Evolutionary conservation across 2,888 invertebrate genomes (phyloP).

Genomic region (Hirtodrosophila alboralis): DNA sequence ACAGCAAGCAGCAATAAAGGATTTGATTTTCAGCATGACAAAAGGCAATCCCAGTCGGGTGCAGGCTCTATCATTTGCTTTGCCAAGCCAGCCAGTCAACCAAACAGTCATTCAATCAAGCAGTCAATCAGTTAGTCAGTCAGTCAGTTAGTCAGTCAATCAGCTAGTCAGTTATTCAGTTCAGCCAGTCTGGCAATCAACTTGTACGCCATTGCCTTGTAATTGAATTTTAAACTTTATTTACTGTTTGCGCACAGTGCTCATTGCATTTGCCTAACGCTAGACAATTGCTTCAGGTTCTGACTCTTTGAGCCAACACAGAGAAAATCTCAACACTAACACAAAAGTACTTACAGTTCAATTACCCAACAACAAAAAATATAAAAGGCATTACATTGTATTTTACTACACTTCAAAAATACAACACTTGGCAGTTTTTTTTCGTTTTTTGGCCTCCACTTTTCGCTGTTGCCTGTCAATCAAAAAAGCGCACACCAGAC

Average conservation of each 20-base stretch:
- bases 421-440: slow-evolving; percentile 59
- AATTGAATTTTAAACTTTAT: slow-evolving; percentile 79
- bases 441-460: slow-evolving; percentile 42
- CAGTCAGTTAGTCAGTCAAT: slow-evolving; percentile 13
- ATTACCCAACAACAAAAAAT: slow-evolving; percentile 50
- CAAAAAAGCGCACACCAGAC: slow-evolving; percentile 64
- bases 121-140: slow-evolving; percentile 16
- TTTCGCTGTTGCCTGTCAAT: slow-evolving; percentile 71
- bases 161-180: slow-evolving; percentile 29
- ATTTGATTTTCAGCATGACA: slow-evolving; percentile 77
- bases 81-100: slow-evolving; percentile 37
- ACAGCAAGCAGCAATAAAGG: slow-evolving; percentile 78
- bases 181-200: slow-evolving; percentile 60
- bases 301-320: slow-evolving; percentile 10
- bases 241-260: slow-evolving; percentile 65
- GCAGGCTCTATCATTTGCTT: slow-evolving; percentile 58
- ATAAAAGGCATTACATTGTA: slow-evolving; percentile 18
- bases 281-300: slow-evolving; percentile 48
- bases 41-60: slow-evolving; percentile 61
- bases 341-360: slow-evolving; percentile 70
- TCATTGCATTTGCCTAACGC: slow-evolving; percentile 48
- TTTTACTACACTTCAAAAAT: slow-evolving; percentile 47
- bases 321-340: slow-evolving; percentile 27
- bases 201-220: slow-evolving; percentile 74
- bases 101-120: slow-evolving; percentile 19